Percentiles rank a stretch among this genome's conserved stretches.
Conservation (phyloP, 2,888 invertebrate species). For the Nipponacmea schrenckii region DNA sequence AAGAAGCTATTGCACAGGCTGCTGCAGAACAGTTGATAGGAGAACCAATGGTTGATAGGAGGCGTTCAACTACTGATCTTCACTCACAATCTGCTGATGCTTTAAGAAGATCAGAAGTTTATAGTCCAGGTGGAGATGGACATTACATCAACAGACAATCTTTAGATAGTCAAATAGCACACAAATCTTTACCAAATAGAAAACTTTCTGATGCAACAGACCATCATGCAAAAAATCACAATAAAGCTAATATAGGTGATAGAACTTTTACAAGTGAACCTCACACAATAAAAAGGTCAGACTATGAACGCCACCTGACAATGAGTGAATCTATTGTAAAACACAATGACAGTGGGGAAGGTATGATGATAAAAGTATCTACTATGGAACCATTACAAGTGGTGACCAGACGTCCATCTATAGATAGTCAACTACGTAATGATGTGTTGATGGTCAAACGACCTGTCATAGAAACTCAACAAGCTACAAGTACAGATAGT, state of each 20-base stretch:
- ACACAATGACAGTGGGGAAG: background rate
- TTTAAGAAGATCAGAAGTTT: background rate
- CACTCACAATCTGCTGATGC: background rate
- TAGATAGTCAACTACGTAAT: background rate
- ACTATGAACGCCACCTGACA: background rate
- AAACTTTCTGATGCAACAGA: background rate
- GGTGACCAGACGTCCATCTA: conserved; percentile 6
- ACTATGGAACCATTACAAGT: background rate
- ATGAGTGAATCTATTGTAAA: background rate
- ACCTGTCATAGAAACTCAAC: background rate
- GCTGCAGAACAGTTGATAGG: background rate
- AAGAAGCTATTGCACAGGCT: background rate
- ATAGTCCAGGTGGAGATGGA: background rate
- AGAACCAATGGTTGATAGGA: conserved; percentile 1
- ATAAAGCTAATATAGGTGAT: background rate
- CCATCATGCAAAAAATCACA: background rate
- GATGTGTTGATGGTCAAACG: background rate
- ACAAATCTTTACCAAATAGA: background rate
- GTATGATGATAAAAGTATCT: background rate
- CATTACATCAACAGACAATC: background rate
- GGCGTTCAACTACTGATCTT: background rate
- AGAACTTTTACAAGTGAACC: background rate
- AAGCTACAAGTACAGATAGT: background rate
- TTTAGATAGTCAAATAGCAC: background rate
- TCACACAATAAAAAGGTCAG: background rate